These are phyloP conservation scores for Metopolophium dirhodum DNA, from an alignment of 1,140 invertebrate genomes.

Conservation along the genomic window DNA sequence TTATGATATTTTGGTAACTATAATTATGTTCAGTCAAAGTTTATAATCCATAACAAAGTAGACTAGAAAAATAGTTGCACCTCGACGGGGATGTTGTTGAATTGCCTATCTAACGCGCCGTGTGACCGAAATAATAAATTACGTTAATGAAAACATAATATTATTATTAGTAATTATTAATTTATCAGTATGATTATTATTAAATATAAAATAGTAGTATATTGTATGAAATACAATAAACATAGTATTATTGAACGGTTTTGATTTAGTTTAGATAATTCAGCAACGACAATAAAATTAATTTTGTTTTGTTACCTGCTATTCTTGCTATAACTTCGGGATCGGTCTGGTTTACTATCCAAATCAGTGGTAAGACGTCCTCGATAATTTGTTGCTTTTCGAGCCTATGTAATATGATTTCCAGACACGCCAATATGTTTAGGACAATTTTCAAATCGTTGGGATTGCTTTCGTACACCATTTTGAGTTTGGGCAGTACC, in stretches of 20 bases:
- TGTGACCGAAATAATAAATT: too few species aligned
- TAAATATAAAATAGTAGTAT: neutral
- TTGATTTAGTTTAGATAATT: neutral
- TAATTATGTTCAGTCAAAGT: too few species aligned
- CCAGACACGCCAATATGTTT: slow-evolving; percentile 78
- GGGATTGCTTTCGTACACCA: slow-evolving; percentile 85
- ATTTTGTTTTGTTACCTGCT: slow-evolving; percentile 71
- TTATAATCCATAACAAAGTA: too few species aligned
- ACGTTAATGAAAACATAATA: too few species aligned
- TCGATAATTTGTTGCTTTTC: slow-evolving; percentile 90
- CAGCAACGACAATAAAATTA: neutral
- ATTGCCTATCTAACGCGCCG: too few species aligned
- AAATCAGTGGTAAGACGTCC: slow-evolving; percentile 89
- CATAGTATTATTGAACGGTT: neutral
- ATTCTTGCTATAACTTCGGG: slow-evolving; percentile 80
- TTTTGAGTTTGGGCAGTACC: slow-evolving; percentile 86
- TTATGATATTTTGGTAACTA: too few species aligned
- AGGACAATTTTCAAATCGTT: slow-evolving; percentile 78
- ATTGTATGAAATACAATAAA: neutral
- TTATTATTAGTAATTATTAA: too few species aligned
- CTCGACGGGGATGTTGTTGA: too few species aligned
- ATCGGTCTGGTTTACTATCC: slow-evolving; percentile 84
- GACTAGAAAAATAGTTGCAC: too few species aligned
- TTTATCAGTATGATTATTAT: too few species aligned
- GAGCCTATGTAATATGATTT: slow-evolving; percentile 80